Percentiles rank a stretch among this genome's conserved stretches.
These are phyloP conservation scores for Dyspetes luteomarginatus DNA, from an alignment of 2,888 invertebrate genomes.

Conservation along the genomic window DNA sequence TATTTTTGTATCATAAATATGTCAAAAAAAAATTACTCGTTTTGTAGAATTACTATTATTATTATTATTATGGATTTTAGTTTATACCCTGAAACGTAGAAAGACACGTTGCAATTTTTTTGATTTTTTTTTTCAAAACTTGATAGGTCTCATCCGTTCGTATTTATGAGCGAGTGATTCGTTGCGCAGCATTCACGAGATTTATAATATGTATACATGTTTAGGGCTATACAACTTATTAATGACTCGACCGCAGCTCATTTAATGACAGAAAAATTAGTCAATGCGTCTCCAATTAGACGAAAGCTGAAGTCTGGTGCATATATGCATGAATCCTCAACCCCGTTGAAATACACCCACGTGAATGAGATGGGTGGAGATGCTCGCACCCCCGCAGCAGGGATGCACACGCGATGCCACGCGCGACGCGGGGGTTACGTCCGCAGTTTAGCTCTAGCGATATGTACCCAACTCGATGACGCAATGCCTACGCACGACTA, in stretches of 20 bases:
- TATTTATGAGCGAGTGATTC: too few species aligned
- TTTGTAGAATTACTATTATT: too few species aligned
- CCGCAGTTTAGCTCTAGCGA: constrained; percentile 19
- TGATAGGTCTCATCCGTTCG: too few species aligned
- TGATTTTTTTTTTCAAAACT: too few species aligned
- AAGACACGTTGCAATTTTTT: too few species aligned
- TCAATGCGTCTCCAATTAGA: constrained; percentile 56
- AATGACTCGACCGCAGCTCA: neutral
- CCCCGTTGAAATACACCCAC: constrained; percentile 39
- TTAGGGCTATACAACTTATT: constrained; percentile 16
- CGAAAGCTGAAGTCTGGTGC: constrained; percentile 37
- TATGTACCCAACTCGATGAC: too few species aligned
- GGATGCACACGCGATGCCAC: constrained; percentile 21
- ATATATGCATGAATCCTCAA: constrained; percentile 15
- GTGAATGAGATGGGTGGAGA: constrained; percentile 48
- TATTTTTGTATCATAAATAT: too few species aligned
- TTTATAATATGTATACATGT: neutral
- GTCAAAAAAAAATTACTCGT: too few species aligned
- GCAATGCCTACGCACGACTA: too few species aligned
- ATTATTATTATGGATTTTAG: too few species aligned
- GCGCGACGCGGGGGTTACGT: constrained; percentile 19
- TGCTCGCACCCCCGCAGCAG: constrained; percentile 23
- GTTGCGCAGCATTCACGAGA: neutral
- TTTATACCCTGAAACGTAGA: too few species aligned
- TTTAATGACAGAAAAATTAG: constrained; percentile 50